Evolutionary conservation across 2,113 vertebrate genomes (phyloP).

Genomic region (Lasiurus borealis): DNA sequence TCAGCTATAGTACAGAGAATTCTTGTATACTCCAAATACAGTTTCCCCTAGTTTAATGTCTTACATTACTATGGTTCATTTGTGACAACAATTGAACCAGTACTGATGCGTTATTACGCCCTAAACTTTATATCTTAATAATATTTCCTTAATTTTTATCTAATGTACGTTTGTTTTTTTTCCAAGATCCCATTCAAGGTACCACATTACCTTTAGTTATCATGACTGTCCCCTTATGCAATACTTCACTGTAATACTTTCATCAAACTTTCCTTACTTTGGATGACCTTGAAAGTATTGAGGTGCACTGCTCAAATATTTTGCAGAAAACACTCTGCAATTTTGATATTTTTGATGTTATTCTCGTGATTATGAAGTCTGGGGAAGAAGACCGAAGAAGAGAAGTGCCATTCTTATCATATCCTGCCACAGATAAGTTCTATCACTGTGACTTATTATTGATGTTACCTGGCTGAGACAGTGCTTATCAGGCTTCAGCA

Average conservation of each 20-base stretch:
- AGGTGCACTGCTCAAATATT: not conserved
- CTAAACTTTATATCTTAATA: not conserved
- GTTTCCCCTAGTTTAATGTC: not conserved
- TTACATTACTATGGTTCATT: not conserved
- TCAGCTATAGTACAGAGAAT: not conserved
- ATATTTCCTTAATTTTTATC: slow-evolving; percentile 8
- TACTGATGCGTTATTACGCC: not conserved
- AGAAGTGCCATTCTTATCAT: not conserved
- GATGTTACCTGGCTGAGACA: not conserved
- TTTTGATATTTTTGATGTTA: not conserved
- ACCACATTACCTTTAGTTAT: not conserved
- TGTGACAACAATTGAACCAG: not conserved
- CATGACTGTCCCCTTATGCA: not conserved
- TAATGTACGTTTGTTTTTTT: not conserved
- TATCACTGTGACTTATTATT: not conserved
- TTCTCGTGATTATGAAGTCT: not conserved
- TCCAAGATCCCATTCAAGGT: not conserved
- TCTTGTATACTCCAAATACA: not conserved
- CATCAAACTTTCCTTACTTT: not conserved
- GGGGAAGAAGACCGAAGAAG: not conserved
- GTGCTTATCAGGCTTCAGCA: not conserved
- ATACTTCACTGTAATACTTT: not conserved
- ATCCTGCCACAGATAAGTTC: not conserved
- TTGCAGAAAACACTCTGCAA: not conserved
- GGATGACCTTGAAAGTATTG: not conserved